Conservation (phyloP, 35 echinoderm and acorn worm genomes). For the Lytechinus pictus region DNA sequence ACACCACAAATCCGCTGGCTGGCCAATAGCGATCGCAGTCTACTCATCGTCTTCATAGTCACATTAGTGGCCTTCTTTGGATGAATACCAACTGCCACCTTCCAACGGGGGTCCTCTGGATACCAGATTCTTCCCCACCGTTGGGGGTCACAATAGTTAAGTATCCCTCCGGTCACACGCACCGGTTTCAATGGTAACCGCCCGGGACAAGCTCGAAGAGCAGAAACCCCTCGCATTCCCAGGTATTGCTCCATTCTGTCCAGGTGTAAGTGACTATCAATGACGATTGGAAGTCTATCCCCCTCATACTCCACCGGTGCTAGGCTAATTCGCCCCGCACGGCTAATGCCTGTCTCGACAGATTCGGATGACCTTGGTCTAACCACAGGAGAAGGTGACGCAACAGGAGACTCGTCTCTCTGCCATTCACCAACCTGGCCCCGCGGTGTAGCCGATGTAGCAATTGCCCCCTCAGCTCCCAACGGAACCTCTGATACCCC, state of each 20-base stretch:
- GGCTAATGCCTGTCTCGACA: background rate
- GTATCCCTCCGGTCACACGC: background rate
- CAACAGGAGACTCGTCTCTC: background rate
- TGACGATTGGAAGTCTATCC: background rate
- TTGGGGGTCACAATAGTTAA: constrained; percentile 46
- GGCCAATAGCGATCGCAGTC: background rate
- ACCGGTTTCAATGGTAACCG: background rate
- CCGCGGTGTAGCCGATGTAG: too few relatives aligned
- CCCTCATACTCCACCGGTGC: background rate
- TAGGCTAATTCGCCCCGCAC: background rate
- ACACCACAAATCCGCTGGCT: background rate
- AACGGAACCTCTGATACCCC: too few relatives aligned
- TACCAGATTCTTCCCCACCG: background rate
- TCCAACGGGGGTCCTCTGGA: background rate
- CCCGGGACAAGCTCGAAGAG: background rate
- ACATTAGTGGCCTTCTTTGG: background rate
- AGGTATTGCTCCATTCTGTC: background rate
- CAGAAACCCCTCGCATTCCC: background rate
- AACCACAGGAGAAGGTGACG: background rate
- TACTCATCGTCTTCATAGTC: background rate
- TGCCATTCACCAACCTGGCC: background rate
- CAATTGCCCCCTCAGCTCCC: too few relatives aligned
- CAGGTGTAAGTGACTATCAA: constrained; percentile 40
- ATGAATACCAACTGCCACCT: background rate
- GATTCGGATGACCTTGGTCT: background rate